These are phyloP conservation scores for Entomobrya multifasciata DNA, from an alignment of 2,888 invertebrate species.

Conservation along the genomic window DNA sequence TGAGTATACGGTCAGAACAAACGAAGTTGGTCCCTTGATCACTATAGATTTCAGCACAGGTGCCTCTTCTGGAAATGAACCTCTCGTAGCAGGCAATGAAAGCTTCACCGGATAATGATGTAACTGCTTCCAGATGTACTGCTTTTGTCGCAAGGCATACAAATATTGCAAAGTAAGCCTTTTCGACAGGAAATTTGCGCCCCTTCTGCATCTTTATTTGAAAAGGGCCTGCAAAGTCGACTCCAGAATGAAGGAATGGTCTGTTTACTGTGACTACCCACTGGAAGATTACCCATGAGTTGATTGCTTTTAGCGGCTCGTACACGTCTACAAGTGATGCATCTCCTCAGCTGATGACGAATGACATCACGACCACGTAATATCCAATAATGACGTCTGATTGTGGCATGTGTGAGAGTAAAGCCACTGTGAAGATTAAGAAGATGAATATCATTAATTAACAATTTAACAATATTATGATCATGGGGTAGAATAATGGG, in stretches of 20 bases:
- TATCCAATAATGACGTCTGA: conserved; percentile 52
- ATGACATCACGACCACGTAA: conserved; percentile 23
- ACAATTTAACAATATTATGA: conserved; percentile 4
- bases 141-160: background rate
- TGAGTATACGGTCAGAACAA: too few species aligned
- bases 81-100: conserved; percentile 5
- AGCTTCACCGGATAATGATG: background rate
- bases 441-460: conserved; percentile 16
- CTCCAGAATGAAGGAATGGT: background rate
- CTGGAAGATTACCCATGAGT: conserved; percentile 35
- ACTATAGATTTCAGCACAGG: too few species aligned
- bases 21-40: too few species aligned
- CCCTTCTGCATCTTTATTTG: background rate
- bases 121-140: background rate
- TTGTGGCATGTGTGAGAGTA: background rate
- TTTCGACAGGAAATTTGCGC: background rate
- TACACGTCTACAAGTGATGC: conserved; percentile 32
- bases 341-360: conserved; percentile 8
- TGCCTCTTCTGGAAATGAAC: too few species aligned
- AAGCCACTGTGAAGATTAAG: conserved; percentile 42
- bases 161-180: background rate
- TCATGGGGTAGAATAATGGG: conserved; percentile 46
- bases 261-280: too few species aligned
- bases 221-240: conserved; percentile 58
- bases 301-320: background rate